A percentile compares a stretch with the other conserved stretches of the same genome.
Conservation (phyloP, 2,797 vertebrate genomes). For the Labroides dimidiatus region DNA sequence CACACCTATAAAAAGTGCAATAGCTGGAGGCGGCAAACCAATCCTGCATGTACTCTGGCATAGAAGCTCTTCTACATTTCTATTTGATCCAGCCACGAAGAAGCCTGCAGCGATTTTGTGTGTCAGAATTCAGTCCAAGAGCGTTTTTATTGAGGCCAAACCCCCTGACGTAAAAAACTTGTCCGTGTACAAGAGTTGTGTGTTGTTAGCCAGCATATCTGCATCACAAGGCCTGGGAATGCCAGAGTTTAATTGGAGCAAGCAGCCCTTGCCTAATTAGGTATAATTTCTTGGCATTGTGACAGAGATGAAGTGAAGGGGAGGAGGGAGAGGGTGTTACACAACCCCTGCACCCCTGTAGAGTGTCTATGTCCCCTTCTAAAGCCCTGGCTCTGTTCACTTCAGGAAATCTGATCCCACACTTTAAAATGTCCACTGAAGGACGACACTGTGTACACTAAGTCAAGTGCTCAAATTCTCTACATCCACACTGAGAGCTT, state of each 20-base stretch:
- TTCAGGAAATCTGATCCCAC: constrained; percentile 20
- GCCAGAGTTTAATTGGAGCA: constrained; percentile 79
- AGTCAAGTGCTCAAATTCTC: constrained; percentile 1
- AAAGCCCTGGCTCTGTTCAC: constrained; percentile 38
- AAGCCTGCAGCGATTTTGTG: constrained; percentile 43
- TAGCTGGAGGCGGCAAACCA: constrained; percentile 31
- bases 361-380: constrained; percentile 1
- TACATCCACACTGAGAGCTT: neutral
- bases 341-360: neutral
- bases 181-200: constrained; percentile 26
- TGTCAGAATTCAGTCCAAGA: constrained; percentile 37
- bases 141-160: constrained; percentile 46
- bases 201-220: constrained; percentile 42
- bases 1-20: constrained; percentile 52
- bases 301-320: constrained; percentile 43
- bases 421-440: constrained; percentile 20
- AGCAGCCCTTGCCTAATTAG: constrained; percentile 79
- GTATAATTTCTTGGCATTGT: constrained; percentile 82
- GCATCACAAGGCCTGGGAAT: constrained; percentile 73
- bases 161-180: constrained; percentile 39
- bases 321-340: neutral
- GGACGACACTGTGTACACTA: constrained; percentile 2
- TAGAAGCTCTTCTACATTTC: constrained; percentile 36
- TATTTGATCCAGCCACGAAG: constrained; percentile 46
- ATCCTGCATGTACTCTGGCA: constrained; percentile 40